Evolutionary conservation across 1,140 invertebrate genomes (phyloP).

Genomic region (Zaprionus inermis): DNA sequence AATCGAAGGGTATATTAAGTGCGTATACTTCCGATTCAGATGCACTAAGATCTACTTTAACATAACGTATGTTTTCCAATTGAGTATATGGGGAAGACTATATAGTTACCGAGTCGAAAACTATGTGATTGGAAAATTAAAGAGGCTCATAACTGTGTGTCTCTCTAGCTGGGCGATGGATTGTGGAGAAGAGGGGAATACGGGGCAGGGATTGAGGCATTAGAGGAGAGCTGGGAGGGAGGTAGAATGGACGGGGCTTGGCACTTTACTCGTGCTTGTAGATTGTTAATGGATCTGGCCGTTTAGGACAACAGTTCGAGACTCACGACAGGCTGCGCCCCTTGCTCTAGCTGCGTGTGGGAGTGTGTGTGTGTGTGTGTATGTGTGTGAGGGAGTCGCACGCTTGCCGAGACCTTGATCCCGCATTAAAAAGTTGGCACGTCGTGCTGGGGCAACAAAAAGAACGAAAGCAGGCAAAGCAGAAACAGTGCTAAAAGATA

Average conservation of each 20-base stretch:
- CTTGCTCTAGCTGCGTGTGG: conserved; percentile 12
- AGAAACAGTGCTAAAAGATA: conserved; percentile 37
- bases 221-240: neutral
- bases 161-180: conserved; percentile 23
- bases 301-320: conserved; percentile 38
- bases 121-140: neutral
- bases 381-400: conserved; percentile 33
- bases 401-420: conserved; percentile 73
- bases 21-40: too few species aligned
- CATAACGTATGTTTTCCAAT: too few species aligned
- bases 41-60: too few species aligned
- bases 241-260: neutral
- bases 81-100: neutral
- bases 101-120: neutral
- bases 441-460: conserved; percentile 54
- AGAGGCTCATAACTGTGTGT: neutral
- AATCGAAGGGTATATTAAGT: too few species aligned
- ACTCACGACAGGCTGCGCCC: conserved; percentile 30
- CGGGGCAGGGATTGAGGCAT: too few species aligned
- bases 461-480: conserved; percentile 31
- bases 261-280: conserved; percentile 23
- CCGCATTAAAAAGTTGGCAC: conserved; percentile 80
- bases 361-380: conserved; percentile 24
- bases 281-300: conserved; percentile 48
- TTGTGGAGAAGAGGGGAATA: neutral